phyloP scores from a whole-genome alignment of 2,888 invertebrate genomes.

The Tenthredo scrophulariae region DNA sequence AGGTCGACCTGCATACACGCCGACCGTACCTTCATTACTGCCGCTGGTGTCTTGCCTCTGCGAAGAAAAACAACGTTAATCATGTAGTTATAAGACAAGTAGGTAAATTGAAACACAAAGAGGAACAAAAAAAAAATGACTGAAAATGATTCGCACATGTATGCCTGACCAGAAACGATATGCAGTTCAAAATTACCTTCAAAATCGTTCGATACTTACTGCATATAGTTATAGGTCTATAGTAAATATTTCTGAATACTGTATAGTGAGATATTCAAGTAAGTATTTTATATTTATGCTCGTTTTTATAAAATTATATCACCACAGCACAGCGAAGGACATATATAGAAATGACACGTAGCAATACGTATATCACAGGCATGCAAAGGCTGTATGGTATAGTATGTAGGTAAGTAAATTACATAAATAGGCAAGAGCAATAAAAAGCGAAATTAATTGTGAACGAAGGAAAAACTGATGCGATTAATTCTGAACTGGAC shows the following conservation, averaged over 20 bases:
- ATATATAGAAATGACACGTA: slow-evolving; percentile 6
- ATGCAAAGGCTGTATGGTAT: slow-evolving; percentile 2
- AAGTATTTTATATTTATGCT: background rate
- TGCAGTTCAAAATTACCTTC: background rate
- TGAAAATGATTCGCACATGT: background rate
- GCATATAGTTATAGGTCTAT: background rate
- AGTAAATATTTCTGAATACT: background rate
- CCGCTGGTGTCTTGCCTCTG: slow-evolving; percentile 64
- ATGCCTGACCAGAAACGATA: background rate
- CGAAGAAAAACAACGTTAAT: background rate
- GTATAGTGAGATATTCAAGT: background rate
- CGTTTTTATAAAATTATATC: background rate
- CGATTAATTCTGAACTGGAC: background rate
- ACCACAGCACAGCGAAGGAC: background rate
- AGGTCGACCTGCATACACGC: slow-evolving; percentile 65
- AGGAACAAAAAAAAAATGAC: background rate
- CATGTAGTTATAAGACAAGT: no score
- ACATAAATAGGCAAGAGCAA: background rate
- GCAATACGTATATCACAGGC: slow-evolving; percentile 8
- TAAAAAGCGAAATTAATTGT: background rate
- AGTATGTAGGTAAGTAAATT: background rate
- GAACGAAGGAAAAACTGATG: background rate
- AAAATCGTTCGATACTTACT: slow-evolving; percentile 4
- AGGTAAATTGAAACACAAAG: background rate
- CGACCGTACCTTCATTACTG: slow-evolving; percentile 61